A percentile compares a stretch with the other conserved stretches of the same genome.
phyloP scores from a whole-genome alignment of 2,797 vertebrate genomes.

The Tragopan temminckii region DNA sequence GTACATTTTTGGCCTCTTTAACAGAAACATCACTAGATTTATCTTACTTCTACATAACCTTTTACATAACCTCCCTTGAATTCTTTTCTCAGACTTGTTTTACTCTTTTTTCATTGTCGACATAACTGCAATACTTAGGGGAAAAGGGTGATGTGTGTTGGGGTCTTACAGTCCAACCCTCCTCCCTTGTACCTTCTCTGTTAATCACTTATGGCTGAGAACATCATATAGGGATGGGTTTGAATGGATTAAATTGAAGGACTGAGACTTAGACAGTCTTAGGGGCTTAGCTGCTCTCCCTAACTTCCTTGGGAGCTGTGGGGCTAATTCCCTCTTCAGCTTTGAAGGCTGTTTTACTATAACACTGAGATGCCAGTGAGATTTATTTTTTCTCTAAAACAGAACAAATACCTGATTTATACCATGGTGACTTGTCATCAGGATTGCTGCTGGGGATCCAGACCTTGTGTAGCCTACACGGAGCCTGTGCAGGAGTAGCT shows the following conservation, averaged over 20 bases:
- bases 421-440: neutral
- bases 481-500: neutral
- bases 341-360: neutral
- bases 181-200: neutral
- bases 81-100: neutral
- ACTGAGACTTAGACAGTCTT: constrained; percentile 51
- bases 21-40: neutral
- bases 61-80: neutral
- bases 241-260: constrained; percentile 61
- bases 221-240: constrained; percentile 17
- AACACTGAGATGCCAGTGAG: neutral
- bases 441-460: neutral
- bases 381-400: neutral
- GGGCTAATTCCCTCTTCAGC: neutral
- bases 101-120: neutral
- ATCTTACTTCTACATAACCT: neutral
- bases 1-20: neutral
- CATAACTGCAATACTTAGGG: neutral
- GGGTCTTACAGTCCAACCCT: neutral
- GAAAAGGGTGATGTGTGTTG: fast-evolving
- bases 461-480: neutral
- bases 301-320: constrained; percentile 20
- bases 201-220: neutral
- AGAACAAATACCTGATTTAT: neutral
- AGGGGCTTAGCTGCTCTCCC: constrained; percentile 38